Evolutionary conservation across 2,113 vertebrate genomes (phyloP).

Genomic region (Cygnus buccinator): DNA sequence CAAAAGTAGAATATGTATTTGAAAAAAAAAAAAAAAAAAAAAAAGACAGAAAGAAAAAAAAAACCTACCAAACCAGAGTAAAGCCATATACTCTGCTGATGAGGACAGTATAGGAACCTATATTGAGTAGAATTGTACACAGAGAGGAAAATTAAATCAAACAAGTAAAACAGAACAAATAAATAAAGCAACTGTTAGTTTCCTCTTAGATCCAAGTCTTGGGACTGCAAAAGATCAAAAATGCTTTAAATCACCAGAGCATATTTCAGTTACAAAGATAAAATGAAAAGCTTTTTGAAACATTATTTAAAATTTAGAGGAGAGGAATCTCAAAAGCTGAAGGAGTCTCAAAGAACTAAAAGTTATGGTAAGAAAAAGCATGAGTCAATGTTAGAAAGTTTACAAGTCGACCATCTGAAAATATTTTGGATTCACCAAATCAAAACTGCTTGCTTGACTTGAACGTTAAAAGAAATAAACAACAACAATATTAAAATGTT

Average conservation of each 20-base stretch:
- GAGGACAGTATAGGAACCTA: neutral
- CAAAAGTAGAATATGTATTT: neutral
- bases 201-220: neutral
- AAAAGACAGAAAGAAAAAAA: neutral
- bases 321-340: neutral
- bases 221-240: neutral
- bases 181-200: neutral
- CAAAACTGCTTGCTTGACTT: conserved; percentile 24
- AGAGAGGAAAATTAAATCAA: neutral
- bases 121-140: neutral
- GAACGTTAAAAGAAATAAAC: conserved; percentile 22
- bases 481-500: neutral
- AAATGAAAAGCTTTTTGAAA: neutral
- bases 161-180: neutral
- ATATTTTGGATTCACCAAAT: conserved; percentile 18
- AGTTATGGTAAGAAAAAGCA: neutral
- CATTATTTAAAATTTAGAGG: neutral
- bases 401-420: conserved; percentile 6
- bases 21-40: too few species aligned
- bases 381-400: neutral
- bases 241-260: neutral
- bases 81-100: neutral
- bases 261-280: neutral
- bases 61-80: neutral
- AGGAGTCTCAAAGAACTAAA: neutral